Percentiles rank a stretch among this genome's conserved stretches.
Conservation (phyloP, 1,140 invertebrate genomes). For the Drosophila bifasciata region DNA sequence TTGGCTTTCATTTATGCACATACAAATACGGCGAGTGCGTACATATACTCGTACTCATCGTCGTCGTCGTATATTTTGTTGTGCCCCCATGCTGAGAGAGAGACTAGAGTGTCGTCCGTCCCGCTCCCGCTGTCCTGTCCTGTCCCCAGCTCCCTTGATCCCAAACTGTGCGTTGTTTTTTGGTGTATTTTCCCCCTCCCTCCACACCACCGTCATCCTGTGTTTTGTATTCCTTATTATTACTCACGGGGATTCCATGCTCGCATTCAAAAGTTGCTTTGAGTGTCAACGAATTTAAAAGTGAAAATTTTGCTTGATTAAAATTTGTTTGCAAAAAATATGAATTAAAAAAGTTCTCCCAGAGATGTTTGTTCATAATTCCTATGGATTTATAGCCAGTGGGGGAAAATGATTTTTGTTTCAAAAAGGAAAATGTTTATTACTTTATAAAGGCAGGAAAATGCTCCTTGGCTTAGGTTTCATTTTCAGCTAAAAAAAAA, state of each 20-base stretch:
- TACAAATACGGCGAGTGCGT: too few relatives aligned
- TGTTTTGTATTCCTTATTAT: slow-evolving; percentile 33
- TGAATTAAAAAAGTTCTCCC: neutral
- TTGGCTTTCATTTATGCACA: slow-evolving; percentile 18
- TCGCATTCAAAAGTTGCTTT: slow-evolving; percentile 7
- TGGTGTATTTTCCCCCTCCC: neutral
- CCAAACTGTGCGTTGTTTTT: too few relatives aligned
- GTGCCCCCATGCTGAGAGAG: slow-evolving; percentile 25
- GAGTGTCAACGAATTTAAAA: slow-evolving; percentile 27
- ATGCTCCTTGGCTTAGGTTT: too few relatives aligned
- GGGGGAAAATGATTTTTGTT: too few relatives aligned
- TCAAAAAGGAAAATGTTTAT: too few relatives aligned
- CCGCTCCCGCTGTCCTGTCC: too few relatives aligned
- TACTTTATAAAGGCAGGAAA: too few relatives aligned
- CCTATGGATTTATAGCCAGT: too few relatives aligned
- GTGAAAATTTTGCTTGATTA: slow-evolving; percentile 43
- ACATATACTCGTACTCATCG: slow-evolving; percentile 10
- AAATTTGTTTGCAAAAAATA: slow-evolving; percentile 23
- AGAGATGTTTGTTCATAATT: too few relatives aligned
- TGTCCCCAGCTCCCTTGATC: slow-evolving; percentile 23
- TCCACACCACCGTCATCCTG: too few relatives aligned
- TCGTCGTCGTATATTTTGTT: slow-evolving; percentile 5
- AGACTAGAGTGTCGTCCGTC: too few relatives aligned
- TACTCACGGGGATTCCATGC: slow-evolving; percentile 20
- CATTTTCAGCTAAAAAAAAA: too few relatives aligned